Evolutionary conservation across 2,888 invertebrate species (phyloP).

Genomic region (Ichneumoninae sp.): DNA sequence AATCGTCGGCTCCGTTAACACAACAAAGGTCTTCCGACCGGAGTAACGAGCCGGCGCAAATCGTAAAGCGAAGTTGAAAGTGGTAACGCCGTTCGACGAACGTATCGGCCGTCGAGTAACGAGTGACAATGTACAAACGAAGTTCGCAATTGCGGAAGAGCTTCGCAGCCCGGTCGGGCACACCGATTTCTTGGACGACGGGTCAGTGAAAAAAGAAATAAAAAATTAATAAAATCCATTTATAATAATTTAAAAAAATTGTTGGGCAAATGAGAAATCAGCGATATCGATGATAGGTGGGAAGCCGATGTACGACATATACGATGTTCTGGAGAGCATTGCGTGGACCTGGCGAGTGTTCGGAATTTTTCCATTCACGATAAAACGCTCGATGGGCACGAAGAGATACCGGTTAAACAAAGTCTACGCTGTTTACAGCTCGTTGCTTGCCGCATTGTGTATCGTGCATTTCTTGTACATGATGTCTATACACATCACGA

Average conservation of each 20-base stretch:
- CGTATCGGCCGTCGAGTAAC: not conserved
- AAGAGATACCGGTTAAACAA: constrained; percentile 53
- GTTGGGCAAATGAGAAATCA: not conserved
- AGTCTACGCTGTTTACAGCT: constrained; percentile 37
- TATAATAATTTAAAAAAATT: too few species aligned
- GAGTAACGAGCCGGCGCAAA: not conserved
- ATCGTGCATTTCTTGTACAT: not conserved
- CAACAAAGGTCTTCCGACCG: not conserved
- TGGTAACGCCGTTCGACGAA: not conserved
- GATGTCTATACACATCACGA: not conserved
- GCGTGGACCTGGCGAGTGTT: constrained; percentile 59
- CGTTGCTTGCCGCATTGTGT: not conserved
- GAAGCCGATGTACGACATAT: constrained; percentile 44
- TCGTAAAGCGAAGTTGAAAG: not conserved
- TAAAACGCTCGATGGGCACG: constrained; percentile 19
- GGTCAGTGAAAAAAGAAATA: not conserved
- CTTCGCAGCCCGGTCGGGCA: not conserved
- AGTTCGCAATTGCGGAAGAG: not conserved
- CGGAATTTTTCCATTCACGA: constrained; percentile 59
- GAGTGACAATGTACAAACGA: not conserved
- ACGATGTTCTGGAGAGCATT: constrained; percentile 49
- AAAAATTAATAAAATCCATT: not conserved
- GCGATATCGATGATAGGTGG: not conserved
- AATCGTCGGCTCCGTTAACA: not conserved
- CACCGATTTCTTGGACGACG: not conserved